Evolutionary conservation across 2,797 vertebrate species (phyloP), one percentile per base, ranked within the genome.

Genomic region (Lerista edwardsae): DNA sequence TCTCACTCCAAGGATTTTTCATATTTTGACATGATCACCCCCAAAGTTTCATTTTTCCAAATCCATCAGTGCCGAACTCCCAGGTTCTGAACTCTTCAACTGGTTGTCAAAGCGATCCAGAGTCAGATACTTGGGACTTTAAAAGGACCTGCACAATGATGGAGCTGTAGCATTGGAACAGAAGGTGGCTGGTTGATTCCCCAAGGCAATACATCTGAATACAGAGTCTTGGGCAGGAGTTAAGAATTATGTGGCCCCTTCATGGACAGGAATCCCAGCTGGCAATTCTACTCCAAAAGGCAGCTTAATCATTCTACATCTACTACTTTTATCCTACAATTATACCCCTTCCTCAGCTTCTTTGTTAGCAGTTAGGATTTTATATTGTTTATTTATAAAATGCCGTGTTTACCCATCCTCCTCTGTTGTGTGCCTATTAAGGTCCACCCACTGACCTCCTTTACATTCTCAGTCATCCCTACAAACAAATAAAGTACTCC

Each of bases 41-140:
- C 34, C 39, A 85, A 90, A 90, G 88, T 78, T 91, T 87, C 92
- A 79, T 80, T 89, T 91, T 87, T 39, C 3, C 81, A 86, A 79
- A 79, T 75, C 85, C 89, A 82, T 79, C 73, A 83, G 86, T 79
- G 85, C 89, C 89, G 87, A 87, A 91, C 85, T 82, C 61, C 44
- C 59, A 73, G 10, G 61, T 19, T 74, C 69, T 82, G 51, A 93
- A 91, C 64, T 75, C n/a, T 3, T 79, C 85, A 79, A 87, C 86
- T 27, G 1, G 82, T 77, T 82, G 41, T 17, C 41, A 62, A 25
- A 59, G 21, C 4, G 61, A 65, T 27, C 17, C 44, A 67, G 17
- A 67, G 17, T 72, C 34, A 31, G 10, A 17, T 29, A 19, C 73
- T 36, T 57, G 34, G 29, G 36, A 61, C 6, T 64, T 65, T 79